Conservation (phyloP, 1,140 invertebrate genomes). For the Eufriesea mexicana region DNA sequence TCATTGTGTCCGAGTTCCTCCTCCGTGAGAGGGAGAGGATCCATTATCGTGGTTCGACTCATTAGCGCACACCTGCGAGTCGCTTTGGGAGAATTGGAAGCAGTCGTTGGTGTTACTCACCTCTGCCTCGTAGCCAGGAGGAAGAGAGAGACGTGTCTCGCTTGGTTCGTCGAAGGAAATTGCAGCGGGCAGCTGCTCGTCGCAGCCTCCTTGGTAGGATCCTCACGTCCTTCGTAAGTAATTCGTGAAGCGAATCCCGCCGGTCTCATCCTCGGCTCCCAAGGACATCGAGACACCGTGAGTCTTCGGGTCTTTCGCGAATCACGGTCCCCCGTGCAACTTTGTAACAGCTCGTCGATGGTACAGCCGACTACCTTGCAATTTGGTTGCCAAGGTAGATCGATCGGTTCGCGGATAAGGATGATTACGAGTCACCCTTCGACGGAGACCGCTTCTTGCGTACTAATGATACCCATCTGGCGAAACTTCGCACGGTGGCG, state of each 20-base stretch:
- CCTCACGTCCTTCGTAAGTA: slow-evolving; percentile 72
- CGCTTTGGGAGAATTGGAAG: slow-evolving; percentile 47
- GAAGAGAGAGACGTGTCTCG: not conserved
- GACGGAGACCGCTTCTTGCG: no score
- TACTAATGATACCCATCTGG: no score
- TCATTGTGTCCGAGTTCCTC: slow-evolving; percentile 53
- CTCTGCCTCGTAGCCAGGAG: not conserved
- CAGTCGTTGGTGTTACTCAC: not conserved
- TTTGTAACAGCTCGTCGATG: not conserved
- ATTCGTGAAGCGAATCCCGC: slow-evolving; percentile 73
- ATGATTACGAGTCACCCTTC: no score
- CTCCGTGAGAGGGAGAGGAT: slow-evolving; percentile 23
- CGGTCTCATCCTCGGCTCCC: slow-evolving; percentile 58
- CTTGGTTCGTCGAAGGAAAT: slow-evolving; percentile 46
- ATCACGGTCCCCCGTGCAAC: no score
- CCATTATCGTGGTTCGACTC: slow-evolving; percentile 67
- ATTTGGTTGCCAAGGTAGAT: no score
- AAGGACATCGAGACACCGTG: slow-evolving; percentile 42
- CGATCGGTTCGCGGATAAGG: no score
- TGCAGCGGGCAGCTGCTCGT: slow-evolving; percentile 47
- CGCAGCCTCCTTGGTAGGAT: slow-evolving; percentile 57
- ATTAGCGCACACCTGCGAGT: slow-evolving; percentile 67
- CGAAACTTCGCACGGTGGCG: no score
- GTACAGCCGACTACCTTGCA: no score
- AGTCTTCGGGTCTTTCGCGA: not conserved